Conservation (phyloP, 1,140 invertebrate genomes). For the Belonocnema kinseyi region DNA sequence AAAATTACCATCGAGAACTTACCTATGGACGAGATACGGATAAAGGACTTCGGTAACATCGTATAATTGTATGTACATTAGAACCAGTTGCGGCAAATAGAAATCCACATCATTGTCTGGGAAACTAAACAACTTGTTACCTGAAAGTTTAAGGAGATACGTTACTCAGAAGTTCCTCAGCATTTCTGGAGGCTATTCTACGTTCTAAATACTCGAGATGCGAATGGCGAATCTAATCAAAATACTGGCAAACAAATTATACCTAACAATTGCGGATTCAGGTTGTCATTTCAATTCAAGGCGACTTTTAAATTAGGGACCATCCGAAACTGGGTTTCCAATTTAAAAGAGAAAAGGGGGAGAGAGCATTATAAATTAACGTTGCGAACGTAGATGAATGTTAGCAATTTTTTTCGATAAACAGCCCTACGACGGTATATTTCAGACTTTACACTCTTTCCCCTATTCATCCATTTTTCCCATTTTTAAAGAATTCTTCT, state of each 20-base stretch:
- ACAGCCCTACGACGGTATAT: no score
- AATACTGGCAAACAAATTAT: slow-evolving; percentile 24
- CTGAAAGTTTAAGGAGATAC: slow-evolving; percentile 70
- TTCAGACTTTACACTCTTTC: no score
- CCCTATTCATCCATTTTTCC: no score
- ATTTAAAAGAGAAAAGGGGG: no score
- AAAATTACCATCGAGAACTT: slow-evolving; percentile 49
- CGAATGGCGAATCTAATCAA: not conserved
- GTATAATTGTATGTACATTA: slow-evolving; percentile 98
- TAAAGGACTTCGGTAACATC: slow-evolving; percentile 96
- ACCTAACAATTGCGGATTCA: not conserved
- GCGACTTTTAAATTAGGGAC: not conserved
- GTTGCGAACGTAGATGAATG: no score
- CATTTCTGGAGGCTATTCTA: not conserved
- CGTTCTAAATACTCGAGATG: not conserved
- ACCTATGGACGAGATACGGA: slow-evolving; percentile 95
- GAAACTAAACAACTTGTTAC: slow-evolving; percentile 97
- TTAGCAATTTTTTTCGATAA: no score
- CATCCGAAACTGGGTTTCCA: no score
- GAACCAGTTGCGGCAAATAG: slow-evolving; percentile 97
- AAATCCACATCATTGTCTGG: slow-evolving; percentile 94
- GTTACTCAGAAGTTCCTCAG: not conserved
- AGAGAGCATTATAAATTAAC: no score
- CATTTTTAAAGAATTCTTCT: no score
- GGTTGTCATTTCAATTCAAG: not conserved